Conservation (phyloP, 2,797 vertebrate species). For the Sparidentex hasta region DNA sequence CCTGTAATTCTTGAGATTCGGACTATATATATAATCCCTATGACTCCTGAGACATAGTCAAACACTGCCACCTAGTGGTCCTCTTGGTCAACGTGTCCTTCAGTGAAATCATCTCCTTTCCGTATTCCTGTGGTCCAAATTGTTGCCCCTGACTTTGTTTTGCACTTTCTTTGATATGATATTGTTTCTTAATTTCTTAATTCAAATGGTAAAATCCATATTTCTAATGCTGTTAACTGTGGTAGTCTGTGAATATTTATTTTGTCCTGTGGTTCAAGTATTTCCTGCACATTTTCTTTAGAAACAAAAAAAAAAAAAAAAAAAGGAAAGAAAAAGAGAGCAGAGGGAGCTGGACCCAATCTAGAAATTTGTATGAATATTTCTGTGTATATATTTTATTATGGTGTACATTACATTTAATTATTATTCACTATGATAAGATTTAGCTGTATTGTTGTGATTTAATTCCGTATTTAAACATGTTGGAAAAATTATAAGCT, state of each 20-base stretch:
- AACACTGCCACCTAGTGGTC: conserved; percentile 86
- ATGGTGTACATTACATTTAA: conserved; percentile 89
- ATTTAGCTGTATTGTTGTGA: conserved; percentile 89
- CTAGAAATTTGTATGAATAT: conserved; percentile 86
- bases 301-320: background rate
- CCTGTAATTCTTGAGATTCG: conserved; percentile 64
- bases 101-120: conserved; percentile 9
- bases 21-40: conserved; percentile 27
- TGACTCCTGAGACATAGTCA: conserved; percentile 67
- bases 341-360: conserved; percentile 73
- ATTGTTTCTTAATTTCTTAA: conserved; percentile 54
- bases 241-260: conserved; percentile 75
- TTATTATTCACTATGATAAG: conserved; percentile 86
- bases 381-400: conserved; percentile 90
- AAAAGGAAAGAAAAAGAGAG: conserved; percentile 80
- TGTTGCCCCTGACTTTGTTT: conserved; percentile 30
- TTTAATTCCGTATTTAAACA: conserved; percentile 88
- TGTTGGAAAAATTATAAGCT: conserved; percentile 83
- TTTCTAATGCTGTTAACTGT: conserved; percentile 73
- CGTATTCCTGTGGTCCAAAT: conserved; percentile 26
- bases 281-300: conserved; percentile 62
- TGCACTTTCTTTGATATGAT: conserved; percentile 56
- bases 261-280: conserved; percentile 73
- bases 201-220: conserved; percentile 66
- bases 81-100: conserved; percentile 16